Evolutionary conservation across 2,888 invertebrate genomes (phyloP), one percentile per base, ranked within the genome.

Genomic region (Lasioglossum malachurum): DNA sequence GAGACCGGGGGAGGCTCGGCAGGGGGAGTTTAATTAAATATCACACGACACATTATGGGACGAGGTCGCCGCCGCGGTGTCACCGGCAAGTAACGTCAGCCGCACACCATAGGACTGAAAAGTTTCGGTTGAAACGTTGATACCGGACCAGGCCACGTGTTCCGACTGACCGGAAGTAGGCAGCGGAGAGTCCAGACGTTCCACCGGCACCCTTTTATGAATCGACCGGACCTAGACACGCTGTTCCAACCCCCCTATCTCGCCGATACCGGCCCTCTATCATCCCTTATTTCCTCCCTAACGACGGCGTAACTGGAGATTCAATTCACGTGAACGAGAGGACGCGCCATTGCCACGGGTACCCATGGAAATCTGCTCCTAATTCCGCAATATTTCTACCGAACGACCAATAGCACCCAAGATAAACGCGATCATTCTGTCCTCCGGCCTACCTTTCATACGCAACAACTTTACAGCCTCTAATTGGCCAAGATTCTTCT

Each of bases 21-120:
- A 67, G 78, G 87, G 74, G 75, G 86, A 93, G 89, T 94, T 94
- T 94, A 94, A 94, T 94, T 94, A 94, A 94, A 94, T 94, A 94
- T 93, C 93, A 92, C 89, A 89, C 93, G 93, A 93, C 94, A 93
- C 91, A 92, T 93, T 92, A 92, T 89, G 91, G 92, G 78, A 81
- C 82, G 86, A 87, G 74, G 72, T 79, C 77, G 82, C 80, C 69
- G 69, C 23, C 69, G 67, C 80, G 87, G 84, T 91, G 88, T 91
- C 90, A 87, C 64, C 87, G 80, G 87, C 93, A 89, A 91, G 91
- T 85, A 87, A 89, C 88, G 91, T 91, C 89, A 88, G 83, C 73
- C 69, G 78, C 90, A 89, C 80, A 67, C 74, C 82, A 31, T 71
- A 75, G 73, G 83, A 72, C 74, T 84, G 88, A 92, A 93, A 92